These are phyloP conservation scores for Sebastolobus altivelis DNA, from an alignment of 2,797 vertebrate genomes.

Conservation along the genomic window DNA sequence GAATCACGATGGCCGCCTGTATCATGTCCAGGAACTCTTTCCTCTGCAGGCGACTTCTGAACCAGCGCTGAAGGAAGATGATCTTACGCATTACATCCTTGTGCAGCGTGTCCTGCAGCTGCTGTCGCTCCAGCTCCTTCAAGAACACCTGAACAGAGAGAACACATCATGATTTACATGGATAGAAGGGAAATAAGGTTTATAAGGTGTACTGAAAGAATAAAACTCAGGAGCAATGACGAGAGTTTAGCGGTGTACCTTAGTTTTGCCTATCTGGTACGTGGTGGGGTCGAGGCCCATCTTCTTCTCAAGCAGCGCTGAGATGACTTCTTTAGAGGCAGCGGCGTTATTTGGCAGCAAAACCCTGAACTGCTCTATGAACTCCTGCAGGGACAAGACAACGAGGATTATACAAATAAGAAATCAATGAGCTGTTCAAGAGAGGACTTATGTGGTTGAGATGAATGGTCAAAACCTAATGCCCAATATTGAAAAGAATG, in stretches of 20 bases:
- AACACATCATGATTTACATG: not conserved
- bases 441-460: not conserved
- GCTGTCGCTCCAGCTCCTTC: slow-evolving; percentile 93
- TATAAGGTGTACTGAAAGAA: not conserved
- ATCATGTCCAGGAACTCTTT: slow-evolving; percentile 88
- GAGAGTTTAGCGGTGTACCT: slow-evolving; percentile 81
- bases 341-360: slow-evolving; percentile 89
- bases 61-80: slow-evolving; percentile 94
- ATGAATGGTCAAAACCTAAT: not conserved
- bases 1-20: slow-evolving; percentile 87
- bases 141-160: slow-evolving; percentile 90
- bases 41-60: slow-evolving; percentile 89
- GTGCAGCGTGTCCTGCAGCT: slow-evolving; percentile 93
- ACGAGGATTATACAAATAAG: not conserved
- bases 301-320: slow-evolving; percentile 87
- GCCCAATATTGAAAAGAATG: not conserved
- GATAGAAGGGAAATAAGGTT: not conserved
- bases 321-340: slow-evolving; percentile 88
- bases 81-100: slow-evolving; percentile 95
- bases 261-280: slow-evolving; percentile 97
- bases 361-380: slow-evolving; percentile 94
- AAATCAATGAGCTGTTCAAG: not conserved
- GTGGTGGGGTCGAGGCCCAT: slow-evolving; percentile 89
- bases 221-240: not conserved
- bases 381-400: slow-evolving; percentile 86